Evolutionary conservation across 2,888 invertebrate genomes (phyloP).

Genomic region (Rotaria socialis): DNA sequence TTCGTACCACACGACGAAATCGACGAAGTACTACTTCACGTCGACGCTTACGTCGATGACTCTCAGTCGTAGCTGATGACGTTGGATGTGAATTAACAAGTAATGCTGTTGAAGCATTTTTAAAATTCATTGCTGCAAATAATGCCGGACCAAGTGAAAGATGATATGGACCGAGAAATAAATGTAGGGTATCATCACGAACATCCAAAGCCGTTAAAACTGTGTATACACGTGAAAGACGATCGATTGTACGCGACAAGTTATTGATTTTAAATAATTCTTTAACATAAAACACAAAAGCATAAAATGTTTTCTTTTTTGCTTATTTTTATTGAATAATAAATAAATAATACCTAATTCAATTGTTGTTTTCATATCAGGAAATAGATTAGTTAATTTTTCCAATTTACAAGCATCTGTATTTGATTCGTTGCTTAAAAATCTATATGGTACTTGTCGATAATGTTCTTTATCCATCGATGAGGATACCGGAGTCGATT

Average conservation of each 20-base stretch:
- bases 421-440: not conserved
- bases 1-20: slow-evolving; percentile 26
- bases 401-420: not conserved
- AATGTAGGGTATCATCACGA: slow-evolving; percentile 20
- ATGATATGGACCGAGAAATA: slow-evolving; percentile 31
- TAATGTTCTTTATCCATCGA: slow-evolving; percentile 1
- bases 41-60: slow-evolving; percentile 5
- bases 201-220: slow-evolving; percentile 10
- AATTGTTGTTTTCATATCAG: slow-evolving; percentile 22
- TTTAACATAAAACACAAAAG: not conserved
- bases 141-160: not conserved
- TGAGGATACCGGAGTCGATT: not conserved
- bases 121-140: slow-evolving; percentile 22
- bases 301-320: not conserved
- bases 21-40: not conserved
- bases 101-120: not conserved
- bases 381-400: slow-evolving; percentile 29
- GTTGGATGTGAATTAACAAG: not conserved
- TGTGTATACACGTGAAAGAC: slow-evolving; percentile 13
- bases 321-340: not conserved
- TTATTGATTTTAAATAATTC: slow-evolving; percentile 15
- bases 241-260: slow-evolving; percentile 12
- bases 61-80: not conserved
- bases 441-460: slow-evolving; percentile 24
- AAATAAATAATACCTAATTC: slow-evolving; percentile 11